Percentiles rank a stretch among this genome's conserved stretches.
These are phyloP conservation scores for Rhynchopsitta pachyrhyncha DNA, from an alignment of 2,113 vertebrate species.

Conservation along the genomic window DNA sequence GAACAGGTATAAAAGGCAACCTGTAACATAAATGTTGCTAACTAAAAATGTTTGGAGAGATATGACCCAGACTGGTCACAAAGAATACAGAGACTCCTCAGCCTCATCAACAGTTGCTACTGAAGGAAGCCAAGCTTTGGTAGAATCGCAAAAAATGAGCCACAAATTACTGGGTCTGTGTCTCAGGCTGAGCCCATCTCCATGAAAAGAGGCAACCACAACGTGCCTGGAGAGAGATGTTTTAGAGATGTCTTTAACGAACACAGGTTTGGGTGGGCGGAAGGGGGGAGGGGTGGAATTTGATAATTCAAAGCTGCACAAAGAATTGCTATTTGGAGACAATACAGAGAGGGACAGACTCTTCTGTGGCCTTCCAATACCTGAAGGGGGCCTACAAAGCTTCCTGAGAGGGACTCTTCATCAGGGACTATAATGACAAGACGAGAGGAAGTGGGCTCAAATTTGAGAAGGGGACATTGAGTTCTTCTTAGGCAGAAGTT, in stretches of 20 bases:
- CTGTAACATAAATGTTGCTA: not conserved
- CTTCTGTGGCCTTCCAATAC: not conserved
- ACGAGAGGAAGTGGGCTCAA: not conserved
- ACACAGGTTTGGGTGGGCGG: not conserved
- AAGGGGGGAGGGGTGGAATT: not conserved
- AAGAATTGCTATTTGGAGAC: not conserved
- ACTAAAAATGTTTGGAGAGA: not conserved
- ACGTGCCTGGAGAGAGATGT: not conserved
- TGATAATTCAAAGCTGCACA: not conserved
- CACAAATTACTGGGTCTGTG: rapidly evolving
- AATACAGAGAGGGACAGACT: not conserved
- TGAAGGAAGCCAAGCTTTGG: not conserved
- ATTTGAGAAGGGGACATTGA: not conserved
- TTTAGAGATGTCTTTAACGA: not conserved
- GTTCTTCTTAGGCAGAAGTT: too few relatives aligned
- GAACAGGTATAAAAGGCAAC: not conserved
- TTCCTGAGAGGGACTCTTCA: not conserved
- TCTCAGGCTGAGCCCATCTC: too few relatives aligned
- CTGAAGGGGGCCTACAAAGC: not conserved
- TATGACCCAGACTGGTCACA: not conserved
- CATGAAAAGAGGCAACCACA: not conserved
- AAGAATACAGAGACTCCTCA: not conserved
- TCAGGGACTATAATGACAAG: not conserved
- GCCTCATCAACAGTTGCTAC: not conserved
- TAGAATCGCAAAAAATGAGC: not conserved